These are phyloP conservation scores for Hippasteria phrygiana DNA, from an alignment of 53 echinoderm and acorn worm species.

Conservation along the genomic window DNA sequence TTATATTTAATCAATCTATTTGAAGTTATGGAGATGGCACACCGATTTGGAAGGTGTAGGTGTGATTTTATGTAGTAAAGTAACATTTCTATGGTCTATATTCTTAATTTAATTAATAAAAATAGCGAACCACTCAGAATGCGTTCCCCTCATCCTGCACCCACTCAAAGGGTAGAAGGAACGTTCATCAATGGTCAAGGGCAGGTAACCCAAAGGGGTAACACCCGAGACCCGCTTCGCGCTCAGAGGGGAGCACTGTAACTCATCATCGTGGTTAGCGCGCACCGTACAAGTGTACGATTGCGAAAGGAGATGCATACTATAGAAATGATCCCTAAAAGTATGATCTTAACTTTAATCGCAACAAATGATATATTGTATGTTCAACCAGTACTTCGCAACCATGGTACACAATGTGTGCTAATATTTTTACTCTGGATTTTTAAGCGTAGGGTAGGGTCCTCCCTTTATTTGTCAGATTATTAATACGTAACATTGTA, in stretches of 20 bases:
- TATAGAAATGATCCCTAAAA: slow-evolving; percentile 92
- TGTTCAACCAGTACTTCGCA: not conserved
- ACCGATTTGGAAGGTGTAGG: too few relatives aligned
- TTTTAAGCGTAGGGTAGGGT: too few relatives aligned
- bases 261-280: slow-evolving; percentile 79
- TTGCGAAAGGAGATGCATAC: slow-evolving; percentile 74
- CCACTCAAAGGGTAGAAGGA: slow-evolving; percentile 59
- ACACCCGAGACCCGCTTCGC: slow-evolving; percentile 78
- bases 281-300: slow-evolving; percentile 24
- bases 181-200: slow-evolving; percentile 78
- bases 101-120: too few relatives aligned
- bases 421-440: too few relatives aligned
- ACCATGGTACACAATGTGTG: not conserved
- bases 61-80: too few relatives aligned
- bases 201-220: slow-evolving; percentile 60
- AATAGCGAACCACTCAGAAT: too few relatives aligned
- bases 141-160: slow-evolving; percentile 69
- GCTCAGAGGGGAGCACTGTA: slow-evolving; percentile 79
- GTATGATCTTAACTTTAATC: slow-evolving; percentile 72
- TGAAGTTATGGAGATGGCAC: too few relatives aligned
- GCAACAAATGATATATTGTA: not conserved
- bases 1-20: too few relatives aligned
- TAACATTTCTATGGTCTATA: too few relatives aligned
- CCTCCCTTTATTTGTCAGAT: too few relatives aligned
- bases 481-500: too few relatives aligned